Evolutionary conservation across 2,797 vertebrate species (phyloP).

Genomic region (Hydrophis major): DNA sequence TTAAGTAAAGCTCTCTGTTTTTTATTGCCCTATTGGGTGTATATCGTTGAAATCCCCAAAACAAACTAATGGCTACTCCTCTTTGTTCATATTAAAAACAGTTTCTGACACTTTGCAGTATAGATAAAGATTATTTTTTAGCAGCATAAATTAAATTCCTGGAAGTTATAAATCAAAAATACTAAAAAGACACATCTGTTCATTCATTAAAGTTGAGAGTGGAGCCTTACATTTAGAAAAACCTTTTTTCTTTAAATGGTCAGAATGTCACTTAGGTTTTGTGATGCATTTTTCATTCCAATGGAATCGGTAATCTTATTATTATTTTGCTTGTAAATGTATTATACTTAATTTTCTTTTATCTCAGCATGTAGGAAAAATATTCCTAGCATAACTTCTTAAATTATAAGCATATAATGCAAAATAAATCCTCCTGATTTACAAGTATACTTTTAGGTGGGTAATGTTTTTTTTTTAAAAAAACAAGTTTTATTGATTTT

Average conservation of each 20-base stretch:
- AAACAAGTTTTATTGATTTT: too few relatives aligned
- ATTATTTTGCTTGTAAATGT: constrained; percentile 50
- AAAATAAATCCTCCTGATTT: too few relatives aligned
- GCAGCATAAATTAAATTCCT: background rate
- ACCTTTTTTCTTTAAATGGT: background rate
- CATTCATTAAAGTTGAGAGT: constrained; percentile 36
- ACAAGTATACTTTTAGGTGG: background rate
- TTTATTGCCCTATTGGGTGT: constrained; percentile 25
- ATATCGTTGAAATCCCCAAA: constrained; percentile 16
- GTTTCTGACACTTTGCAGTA: constrained; percentile 11
- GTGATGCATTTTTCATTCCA: background rate
- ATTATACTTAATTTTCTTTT: constrained; percentile 47
- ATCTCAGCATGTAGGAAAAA: constrained; percentile 43
- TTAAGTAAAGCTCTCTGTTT: constrained; percentile 11
- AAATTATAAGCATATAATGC: constrained; percentile 39
- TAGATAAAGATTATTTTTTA: background rate
- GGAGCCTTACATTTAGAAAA: constrained; percentile 53
- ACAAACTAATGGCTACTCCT: constrained; percentile 22
- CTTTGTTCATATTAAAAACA: constrained; percentile 37
- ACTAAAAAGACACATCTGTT: constrained; percentile 22
- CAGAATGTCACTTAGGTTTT: background rate
- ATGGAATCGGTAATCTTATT: constrained; percentile 30
- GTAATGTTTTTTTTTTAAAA: too few relatives aligned
- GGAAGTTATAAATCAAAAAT: background rate
- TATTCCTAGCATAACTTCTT: constrained; percentile 35